phyloP scores from a whole-genome alignment of 2,797 vertebrate species.

The Oreonectes daqikongensis region DNA sequence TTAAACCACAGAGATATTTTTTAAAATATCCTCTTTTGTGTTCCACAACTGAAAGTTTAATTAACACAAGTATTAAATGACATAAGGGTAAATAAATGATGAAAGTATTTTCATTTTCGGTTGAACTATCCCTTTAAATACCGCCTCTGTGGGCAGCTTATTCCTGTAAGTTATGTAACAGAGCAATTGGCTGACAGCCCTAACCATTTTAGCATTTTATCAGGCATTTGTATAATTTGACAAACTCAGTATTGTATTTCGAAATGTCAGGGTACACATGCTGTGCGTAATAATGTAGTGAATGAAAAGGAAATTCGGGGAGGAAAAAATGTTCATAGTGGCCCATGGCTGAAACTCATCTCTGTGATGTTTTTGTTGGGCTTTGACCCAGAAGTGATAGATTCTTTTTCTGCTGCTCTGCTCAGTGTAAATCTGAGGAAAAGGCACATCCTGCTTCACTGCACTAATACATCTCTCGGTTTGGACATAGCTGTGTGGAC shows the following conservation, averaged over 20 bases:
- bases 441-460: constrained; percentile 35
- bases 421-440: constrained; percentile 23
- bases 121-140: neutral
- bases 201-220: neutral
- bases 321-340: constrained; percentile 27
- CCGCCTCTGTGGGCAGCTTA: neutral
- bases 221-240: neutral
- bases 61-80: too few relatives aligned
- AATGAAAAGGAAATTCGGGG: neutral
- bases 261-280: constrained; percentile 21
- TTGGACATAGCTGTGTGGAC: constrained; percentile 18
- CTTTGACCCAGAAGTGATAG: constrained; percentile 51
- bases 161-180: neutral
- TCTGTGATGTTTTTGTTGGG: constrained; percentile 40
- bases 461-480: constrained; percentile 23
- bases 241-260: constrained; percentile 2
- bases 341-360: constrained; percentile 42
- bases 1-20: too few relatives aligned
- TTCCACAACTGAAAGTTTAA: too few relatives aligned
- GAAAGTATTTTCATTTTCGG: neutral
- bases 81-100: too few relatives aligned
- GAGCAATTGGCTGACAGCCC: neutral
- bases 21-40: too few relatives aligned
- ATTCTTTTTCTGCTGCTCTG: constrained; percentile 38
- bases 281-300: constrained; percentile 18